phyloP scores from a whole-genome alignment of 2,888 invertebrate genomes.

The Rotaria magnacalcarata region DNA sequence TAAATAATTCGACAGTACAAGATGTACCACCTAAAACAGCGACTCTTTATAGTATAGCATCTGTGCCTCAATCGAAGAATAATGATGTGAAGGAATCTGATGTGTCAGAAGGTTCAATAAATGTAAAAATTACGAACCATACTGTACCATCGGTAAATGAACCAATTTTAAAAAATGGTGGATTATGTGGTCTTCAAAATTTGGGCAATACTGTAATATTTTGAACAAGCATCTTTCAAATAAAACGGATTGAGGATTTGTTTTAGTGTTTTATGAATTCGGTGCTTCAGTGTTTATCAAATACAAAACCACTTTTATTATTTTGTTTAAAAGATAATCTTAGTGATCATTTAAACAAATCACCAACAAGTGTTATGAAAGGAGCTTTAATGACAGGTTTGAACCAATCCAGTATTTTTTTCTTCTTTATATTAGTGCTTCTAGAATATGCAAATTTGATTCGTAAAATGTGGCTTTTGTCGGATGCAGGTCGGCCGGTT shows the following conservation, averaged over 20 bases:
- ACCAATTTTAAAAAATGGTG: constrained; percentile 51
- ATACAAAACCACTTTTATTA: constrained; percentile 73
- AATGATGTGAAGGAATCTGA: neutral
- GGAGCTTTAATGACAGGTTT: constrained; percentile 59
- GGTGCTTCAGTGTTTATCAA: constrained; percentile 78
- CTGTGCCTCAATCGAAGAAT: neutral
- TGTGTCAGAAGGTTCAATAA: neutral
- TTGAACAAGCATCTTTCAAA: neutral
- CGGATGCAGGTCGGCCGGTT: constrained; percentile 46
- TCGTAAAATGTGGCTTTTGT: constrained; percentile 56
- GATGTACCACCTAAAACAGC: neutral
- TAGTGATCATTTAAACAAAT: constrained; percentile 69
- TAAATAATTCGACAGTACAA: neutral
- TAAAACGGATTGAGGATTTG: constrained; percentile 40
- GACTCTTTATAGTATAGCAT: neutral
- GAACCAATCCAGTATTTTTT: neutral
- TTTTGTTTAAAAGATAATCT: constrained; percentile 70
- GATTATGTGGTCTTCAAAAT: constrained; percentile 79
- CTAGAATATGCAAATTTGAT: constrained; percentile 62
- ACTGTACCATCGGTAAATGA: neutral
- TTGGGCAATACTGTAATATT: constrained; percentile 75
- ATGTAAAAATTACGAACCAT: too few species aligned
- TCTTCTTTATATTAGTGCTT: constrained; percentile 61
- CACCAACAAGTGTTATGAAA: constrained; percentile 72
- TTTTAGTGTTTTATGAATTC: constrained; percentile 78